A percentile compares a stretch with the other conserved stretches of the same genome.
These are phyloP conservation scores for Cathartes aura DNA, from an alignment of 2,113 vertebrate species.

Conservation along the genomic window DNA sequence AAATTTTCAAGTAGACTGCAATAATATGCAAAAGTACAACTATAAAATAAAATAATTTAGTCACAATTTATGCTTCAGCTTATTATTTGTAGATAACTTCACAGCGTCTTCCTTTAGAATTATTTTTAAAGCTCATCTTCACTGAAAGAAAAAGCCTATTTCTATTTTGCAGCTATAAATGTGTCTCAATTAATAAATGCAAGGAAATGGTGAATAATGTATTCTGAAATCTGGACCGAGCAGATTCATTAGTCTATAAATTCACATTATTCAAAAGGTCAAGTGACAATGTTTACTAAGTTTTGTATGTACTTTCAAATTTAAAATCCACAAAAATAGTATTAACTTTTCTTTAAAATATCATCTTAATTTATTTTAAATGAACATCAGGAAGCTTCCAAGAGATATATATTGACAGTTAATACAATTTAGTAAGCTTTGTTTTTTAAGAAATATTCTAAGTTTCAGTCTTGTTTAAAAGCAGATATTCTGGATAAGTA, in stretches of 20 bases:
- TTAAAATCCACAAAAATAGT: not conserved
- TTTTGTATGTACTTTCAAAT: not conserved
- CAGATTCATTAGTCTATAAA: not conserved
- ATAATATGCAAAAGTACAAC: not conserved
- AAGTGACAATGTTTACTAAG: not conserved
- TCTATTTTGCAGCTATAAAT: not conserved
- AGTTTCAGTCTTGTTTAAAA: constrained; percentile 56
- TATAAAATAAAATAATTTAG: not conserved
- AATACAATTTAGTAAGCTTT: not conserved
- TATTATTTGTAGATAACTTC: not conserved
- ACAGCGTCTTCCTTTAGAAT: not conserved
- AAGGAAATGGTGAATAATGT: not conserved
- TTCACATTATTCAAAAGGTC: not conserved
- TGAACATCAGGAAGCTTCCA: not conserved
- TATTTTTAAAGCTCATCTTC: not conserved
- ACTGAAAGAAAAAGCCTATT: not conserved
- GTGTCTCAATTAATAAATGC: not conserved
- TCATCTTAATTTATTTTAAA: not conserved
- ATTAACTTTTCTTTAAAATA: not conserved
- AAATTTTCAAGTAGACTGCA: not conserved
- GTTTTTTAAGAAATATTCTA: not conserved
- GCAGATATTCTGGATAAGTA: constrained; percentile 25
- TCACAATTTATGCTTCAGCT: not conserved
- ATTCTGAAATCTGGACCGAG: not conserved
- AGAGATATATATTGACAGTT: not conserved